These are phyloP conservation scores for Drosophila melanosoma DNA, from an alignment of 2,888 invertebrate genomes.

Conservation along the genomic window DNA sequence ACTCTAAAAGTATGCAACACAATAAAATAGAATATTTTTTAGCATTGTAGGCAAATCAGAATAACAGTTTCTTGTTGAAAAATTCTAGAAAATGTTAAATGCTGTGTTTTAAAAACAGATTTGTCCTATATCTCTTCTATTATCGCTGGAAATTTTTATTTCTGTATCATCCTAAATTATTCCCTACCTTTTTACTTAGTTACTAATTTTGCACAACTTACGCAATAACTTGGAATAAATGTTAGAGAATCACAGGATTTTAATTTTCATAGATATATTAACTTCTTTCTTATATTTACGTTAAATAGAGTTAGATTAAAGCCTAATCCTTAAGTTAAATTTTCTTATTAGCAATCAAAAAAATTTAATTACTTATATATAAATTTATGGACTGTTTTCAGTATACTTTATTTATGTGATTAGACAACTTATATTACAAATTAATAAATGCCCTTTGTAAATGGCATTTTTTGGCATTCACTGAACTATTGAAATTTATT, in stretches of 20 bases:
- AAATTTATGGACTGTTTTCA: background rate
- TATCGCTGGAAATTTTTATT: background rate
- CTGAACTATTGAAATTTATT: background rate
- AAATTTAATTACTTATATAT: no score
- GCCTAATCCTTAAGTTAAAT: background rate
- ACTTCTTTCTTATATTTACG: background rate
- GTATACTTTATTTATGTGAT: background rate
- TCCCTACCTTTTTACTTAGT: background rate
- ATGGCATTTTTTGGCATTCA: no score
- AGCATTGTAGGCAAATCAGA: background rate
- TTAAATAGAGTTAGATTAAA: background rate
- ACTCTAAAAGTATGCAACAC: constrained; percentile 14
- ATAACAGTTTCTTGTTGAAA: background rate
- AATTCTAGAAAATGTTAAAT: background rate
- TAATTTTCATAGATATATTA: background rate
- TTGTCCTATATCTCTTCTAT: background rate
- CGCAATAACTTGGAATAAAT: background rate
- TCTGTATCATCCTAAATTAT: background rate
- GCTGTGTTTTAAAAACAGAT: background rate
- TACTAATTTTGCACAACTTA: background rate
- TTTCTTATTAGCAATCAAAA: no score
- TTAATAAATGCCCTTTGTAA: background rate
- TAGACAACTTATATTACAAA: background rate
- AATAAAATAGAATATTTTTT: background rate
- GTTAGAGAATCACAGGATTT: background rate